Evolutionary conservation across 2,797 vertebrate genomes (phyloP), one percentile per base, ranked within the genome.

Genomic region (Spinibarbus caldwelli): DNA sequence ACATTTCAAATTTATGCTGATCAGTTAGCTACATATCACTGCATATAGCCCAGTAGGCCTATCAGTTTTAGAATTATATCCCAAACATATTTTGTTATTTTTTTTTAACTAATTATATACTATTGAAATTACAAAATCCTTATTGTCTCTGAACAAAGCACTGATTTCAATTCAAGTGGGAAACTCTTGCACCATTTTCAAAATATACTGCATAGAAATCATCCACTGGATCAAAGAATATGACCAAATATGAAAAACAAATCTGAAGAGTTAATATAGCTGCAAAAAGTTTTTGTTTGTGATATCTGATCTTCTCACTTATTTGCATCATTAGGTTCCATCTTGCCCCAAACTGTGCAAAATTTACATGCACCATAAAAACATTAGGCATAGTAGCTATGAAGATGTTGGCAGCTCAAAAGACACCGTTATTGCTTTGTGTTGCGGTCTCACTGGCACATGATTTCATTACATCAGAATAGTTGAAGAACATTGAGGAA

Each of bases 401-500:
- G 64, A 78, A 67, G 54, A 73, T 31, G 64, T 31, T 17, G 9
- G 47, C 17, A 1, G 57, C 26, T 62, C 84, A 66, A 26, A 36
- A 76, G 2, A 23, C 34, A 29, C 11, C 54, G 11, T 43, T 86
- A 54, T 21, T 80, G 68, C 68, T 86, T 1, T 83, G 75, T 71
- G 34, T 26, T n/a, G 29, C 36, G 2, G 54, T 43, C 3, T 59
- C 43, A 34, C 9, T 73, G 26, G 57, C 68, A 41, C 67, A 84
- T 0, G 76, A 57, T 34, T 47, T 26, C 23, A 29, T 79, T 43
- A 57, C 36, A 31, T 1, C 68, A 45, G 77, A 52, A 23, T 54
- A 62, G 43, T 15, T 84, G 4, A 62, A 80, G 17, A 23, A n/a
- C 17, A 62, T 87, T 15, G 78, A 84, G 52, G 36, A 59, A 34